Percentiles rank a stretch among this genome's conserved stretches.
Conservation (phyloP, 2,888 invertebrate species). For the Autographa pulchrina region DNA sequence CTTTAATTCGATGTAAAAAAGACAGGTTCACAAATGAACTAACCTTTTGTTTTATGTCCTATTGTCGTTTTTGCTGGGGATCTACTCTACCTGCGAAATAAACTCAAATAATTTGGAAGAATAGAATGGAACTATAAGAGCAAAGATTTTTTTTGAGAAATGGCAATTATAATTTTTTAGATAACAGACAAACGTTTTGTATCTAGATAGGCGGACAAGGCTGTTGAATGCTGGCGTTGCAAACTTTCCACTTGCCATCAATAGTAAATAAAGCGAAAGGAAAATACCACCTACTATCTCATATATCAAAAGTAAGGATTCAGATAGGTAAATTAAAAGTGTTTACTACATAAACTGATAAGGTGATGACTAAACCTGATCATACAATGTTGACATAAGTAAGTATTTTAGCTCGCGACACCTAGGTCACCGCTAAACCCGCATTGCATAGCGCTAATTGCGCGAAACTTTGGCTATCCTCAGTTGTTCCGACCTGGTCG, state of each 20-base stretch:
- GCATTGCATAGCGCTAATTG: background rate
- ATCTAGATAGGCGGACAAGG: no score
- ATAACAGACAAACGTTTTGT: no score
- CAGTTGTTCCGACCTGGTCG: background rate
- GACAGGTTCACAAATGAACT: background rate
- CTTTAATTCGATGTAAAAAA: background rate
- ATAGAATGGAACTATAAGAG: background rate
- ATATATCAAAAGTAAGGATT: background rate
- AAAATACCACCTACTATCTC: background rate
- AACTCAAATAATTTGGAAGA: background rate
- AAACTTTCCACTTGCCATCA: no score
- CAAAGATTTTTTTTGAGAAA: background rate
- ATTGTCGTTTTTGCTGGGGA: background rate
- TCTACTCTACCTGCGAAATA: background rate
- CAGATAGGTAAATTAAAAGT: background rate
- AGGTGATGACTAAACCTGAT: background rate
- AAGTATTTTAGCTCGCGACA: background rate
- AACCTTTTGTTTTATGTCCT: conserved; percentile 4
- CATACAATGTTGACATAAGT: background rate
- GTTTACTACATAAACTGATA: background rate
- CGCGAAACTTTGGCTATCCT: conserved; percentile 35
- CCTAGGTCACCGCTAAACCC: background rate
- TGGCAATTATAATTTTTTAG: no score
- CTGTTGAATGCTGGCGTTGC: no score
- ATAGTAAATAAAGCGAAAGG: no score